These are phyloP conservation scores for Oriolus oriolus DNA, from an alignment of 2,113 vertebrate species.

Conservation along the genomic window DNA sequence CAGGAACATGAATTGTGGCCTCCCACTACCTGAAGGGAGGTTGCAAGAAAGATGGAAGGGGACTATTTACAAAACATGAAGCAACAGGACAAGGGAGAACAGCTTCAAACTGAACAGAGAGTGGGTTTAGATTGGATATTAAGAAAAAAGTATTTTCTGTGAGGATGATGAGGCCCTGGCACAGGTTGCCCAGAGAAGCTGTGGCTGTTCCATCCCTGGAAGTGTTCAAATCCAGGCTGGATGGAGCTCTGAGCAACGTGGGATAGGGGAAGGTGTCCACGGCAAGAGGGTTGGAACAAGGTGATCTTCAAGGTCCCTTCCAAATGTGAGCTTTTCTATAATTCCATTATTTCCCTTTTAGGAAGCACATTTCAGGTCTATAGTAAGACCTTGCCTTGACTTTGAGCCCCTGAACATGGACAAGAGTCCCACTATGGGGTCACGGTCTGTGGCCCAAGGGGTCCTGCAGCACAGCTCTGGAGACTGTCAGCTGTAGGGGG, in stretches of 20 bases:
- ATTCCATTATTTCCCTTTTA: background rate
- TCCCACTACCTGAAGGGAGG: background rate
- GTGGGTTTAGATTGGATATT: background rate
- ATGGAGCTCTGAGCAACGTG: background rate
- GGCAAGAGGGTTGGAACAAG: background rate
- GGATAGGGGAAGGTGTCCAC: background rate
- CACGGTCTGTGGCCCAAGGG: fast-evolving
- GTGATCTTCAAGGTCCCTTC: background rate
- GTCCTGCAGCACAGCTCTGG: background rate
- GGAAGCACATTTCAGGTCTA: background rate
- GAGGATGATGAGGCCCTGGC: background rate
- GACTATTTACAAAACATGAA: background rate
- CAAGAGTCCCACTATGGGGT: background rate
- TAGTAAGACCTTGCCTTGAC: background rate
- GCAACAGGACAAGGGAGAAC: background rate
- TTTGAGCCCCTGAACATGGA: background rate
- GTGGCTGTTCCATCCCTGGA: background rate
- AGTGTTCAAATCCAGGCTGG: background rate
- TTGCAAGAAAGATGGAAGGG: background rate
- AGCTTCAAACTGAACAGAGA: background rate
- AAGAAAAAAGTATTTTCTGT: background rate
- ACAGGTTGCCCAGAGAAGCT: background rate
- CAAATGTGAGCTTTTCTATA: background rate
- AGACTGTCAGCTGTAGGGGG: too few relatives aligned
- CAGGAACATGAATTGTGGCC: background rate